Base-by-base conservation (phyloP, 2,113 vertebrate species). In the Aix galericulata region DNA sequence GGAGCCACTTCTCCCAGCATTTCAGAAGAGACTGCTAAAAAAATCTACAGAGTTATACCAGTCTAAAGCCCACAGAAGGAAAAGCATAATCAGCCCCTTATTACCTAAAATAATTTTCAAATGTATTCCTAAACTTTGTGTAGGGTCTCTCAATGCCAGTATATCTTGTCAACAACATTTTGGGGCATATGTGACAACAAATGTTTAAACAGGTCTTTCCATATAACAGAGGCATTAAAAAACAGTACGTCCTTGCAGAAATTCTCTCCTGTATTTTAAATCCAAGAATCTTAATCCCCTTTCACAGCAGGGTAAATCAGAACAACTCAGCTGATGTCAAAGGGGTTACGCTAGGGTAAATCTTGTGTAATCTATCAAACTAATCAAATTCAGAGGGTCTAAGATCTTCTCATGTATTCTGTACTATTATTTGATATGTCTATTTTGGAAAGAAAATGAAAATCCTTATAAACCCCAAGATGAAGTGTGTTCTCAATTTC, bases 151-250 rank as follows among this genome's bases (percentile, higher is more conserved):
- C 93, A 90, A 95, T 94, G 94, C 92, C 94, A 95, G 90, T 96
- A 91, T 93, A 96, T 86, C 93, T 96, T 94, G 92, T 97, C 95
- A 96, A 95, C 90, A 96, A 95, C 86, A 94, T 95, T 97, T 90
- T 92, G 88, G 93, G 93, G 89, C 94, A 96, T 96, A 96, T 95
- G 93, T 90, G 91, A 82, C 74, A 88, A 81, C 94, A 97, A 95
- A 96, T 93, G 93, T 96, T 97, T 86, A 79, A 97, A 84, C 86
- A 93, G 92, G 94, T 96, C 95, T 94, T 93, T 92, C 76, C 40
- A 75, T 84, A 73, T 48, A 77, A 75, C 48, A 76, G 62, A 92
- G 34, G 50, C 82, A 76, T 79, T 89, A 76, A 84, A 90, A 95
- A 94, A 88, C 90, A 95, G 88, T 93, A 72, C 1, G 46, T 93